Conservation (phyloP, 2,888 invertebrate species). For the Gryllus longicercus region DNA sequence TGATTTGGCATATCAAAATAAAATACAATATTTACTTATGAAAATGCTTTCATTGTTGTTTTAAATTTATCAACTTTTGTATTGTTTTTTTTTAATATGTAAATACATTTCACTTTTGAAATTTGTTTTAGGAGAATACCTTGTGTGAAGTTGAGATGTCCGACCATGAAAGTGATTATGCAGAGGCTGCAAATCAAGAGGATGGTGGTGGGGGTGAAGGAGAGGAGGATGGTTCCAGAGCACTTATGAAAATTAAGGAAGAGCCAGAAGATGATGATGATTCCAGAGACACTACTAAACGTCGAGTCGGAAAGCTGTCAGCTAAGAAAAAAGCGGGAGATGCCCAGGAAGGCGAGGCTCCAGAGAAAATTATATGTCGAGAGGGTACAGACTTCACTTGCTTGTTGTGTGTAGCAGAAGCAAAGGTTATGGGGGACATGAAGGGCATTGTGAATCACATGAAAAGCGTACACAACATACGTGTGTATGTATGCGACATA, state of each 20-base stretch:
- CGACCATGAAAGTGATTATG: slow-evolving; percentile 34
- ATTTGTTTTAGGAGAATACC: slow-evolving; percentile 30
- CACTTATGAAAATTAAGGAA: slow-evolving; percentile 39
- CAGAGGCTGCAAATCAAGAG: slow-evolving; percentile 41
- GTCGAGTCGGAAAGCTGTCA: slow-evolving; percentile 35
- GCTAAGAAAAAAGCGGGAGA: slow-evolving; percentile 28
- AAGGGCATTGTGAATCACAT: slow-evolving; percentile 61
- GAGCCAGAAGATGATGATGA: slow-evolving; percentile 42
- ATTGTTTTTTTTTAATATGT: too few species aligned
- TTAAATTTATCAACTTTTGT: too few species aligned
- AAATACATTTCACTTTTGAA: neutral
- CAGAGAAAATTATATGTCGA: slow-evolving; percentile 41
- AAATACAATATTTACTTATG: too few species aligned
- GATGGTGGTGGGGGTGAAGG: slow-evolving; percentile 25
- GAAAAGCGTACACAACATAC: slow-evolving; percentile 57
- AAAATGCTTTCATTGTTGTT: too few species aligned
- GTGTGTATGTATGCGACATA: slow-evolving; percentile 66
- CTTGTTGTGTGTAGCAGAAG: slow-evolving; percentile 50
- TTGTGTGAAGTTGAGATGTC: slow-evolving; percentile 31
- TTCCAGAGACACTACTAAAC: slow-evolving; percentile 35
- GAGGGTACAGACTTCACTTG: slow-evolving; percentile 35
- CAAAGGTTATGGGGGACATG: slow-evolving; percentile 53
- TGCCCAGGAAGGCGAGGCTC: slow-evolving; percentile 41
- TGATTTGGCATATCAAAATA: too few species aligned
- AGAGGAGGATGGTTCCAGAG: slow-evolving; percentile 30